Evolutionary conservation across 2,797 vertebrate genomes (phyloP).

Genomic region (Botia almorhae): DNA sequence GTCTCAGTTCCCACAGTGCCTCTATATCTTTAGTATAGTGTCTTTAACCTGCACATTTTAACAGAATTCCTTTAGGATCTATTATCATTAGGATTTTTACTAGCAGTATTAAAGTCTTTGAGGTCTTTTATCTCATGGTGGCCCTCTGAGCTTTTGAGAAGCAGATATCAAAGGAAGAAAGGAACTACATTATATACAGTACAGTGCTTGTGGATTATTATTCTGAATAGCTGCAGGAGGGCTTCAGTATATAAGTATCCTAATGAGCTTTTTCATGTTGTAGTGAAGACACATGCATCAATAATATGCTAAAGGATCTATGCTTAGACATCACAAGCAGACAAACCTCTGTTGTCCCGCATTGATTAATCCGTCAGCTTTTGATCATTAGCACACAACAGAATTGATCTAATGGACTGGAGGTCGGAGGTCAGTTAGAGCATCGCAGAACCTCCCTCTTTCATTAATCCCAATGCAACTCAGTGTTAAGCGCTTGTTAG

Average conservation of each 20-base stretch:
- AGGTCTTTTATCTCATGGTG: slow-evolving; percentile 24
- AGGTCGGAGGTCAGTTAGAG: slow-evolving; percentile 39
- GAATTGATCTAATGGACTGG: slow-evolving; percentile 38
- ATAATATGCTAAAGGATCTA: slow-evolving; percentile 13
- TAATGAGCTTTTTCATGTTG: slow-evolving; percentile 13
- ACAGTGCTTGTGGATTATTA: neutral
- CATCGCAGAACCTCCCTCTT: neutral
- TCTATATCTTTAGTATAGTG: slow-evolving; percentile 16
- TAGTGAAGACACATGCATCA: slow-evolving; percentile 5
- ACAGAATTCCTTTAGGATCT: slow-evolving; percentile 28
- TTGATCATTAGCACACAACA: slow-evolving; percentile 32
- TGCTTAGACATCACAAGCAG: neutral
- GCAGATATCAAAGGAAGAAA: slow-evolving; percentile 6
- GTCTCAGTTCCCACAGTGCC: slow-evolving; percentile 18
- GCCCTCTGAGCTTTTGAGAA: neutral
- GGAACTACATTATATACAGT: neutral
- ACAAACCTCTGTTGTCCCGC: slow-evolving; percentile 27
- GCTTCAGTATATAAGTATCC: neutral
- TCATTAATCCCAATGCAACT: slow-evolving; percentile 26
- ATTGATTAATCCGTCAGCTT: slow-evolving; percentile 30
- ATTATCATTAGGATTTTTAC: slow-evolving; percentile 44
- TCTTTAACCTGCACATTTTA: slow-evolving; percentile 18
- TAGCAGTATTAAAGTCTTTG: slow-evolving; percentile 26
- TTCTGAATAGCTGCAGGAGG: slow-evolving; percentile 3
- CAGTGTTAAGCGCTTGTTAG: neutral